phyloP scores from a whole-genome alignment of 1,140 invertebrate species.

The Galendromus occidentalis region DNA sequence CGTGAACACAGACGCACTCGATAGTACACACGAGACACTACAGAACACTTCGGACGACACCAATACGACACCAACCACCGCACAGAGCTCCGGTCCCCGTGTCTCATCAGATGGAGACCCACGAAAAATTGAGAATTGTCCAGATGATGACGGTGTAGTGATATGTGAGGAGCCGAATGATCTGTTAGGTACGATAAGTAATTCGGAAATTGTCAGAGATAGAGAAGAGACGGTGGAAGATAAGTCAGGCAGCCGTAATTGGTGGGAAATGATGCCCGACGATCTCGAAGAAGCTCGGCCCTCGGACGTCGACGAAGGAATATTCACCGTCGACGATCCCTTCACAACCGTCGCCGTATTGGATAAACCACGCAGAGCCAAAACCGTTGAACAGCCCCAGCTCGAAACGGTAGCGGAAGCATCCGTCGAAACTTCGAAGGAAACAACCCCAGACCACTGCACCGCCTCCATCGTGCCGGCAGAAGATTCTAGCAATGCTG shows the following conservation, averaged over 20 bases:
- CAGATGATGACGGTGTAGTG: too few species aligned
- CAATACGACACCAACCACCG: too few species aligned
- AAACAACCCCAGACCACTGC: constrained; percentile 4
- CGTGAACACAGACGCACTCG: too few species aligned
- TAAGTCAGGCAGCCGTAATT: background rate
- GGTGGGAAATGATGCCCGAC: constrained; percentile 10
- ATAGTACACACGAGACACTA: too few species aligned
- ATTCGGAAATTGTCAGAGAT: too few species aligned
- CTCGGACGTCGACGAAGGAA: background rate
- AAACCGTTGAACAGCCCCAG: background rate
- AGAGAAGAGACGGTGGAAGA: too few species aligned
- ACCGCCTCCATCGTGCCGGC: background rate
- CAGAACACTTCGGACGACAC: too few species aligned
- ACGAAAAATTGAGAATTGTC: too few species aligned
- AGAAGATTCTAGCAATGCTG: background rate
- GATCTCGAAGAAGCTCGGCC: background rate
- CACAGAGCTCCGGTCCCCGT: too few species aligned
- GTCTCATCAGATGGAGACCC: too few species aligned
- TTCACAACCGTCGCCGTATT: background rate
- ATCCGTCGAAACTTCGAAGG: background rate
- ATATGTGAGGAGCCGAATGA: too few species aligned
- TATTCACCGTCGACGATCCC: background rate
- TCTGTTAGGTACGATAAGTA: too few species aligned
- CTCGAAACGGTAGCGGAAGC: constrained; percentile 8
- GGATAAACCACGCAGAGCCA: background rate